phyloP scores from a whole-genome alignment of 1,140 invertebrate species.

The Drosophila ambigua region DNA sequence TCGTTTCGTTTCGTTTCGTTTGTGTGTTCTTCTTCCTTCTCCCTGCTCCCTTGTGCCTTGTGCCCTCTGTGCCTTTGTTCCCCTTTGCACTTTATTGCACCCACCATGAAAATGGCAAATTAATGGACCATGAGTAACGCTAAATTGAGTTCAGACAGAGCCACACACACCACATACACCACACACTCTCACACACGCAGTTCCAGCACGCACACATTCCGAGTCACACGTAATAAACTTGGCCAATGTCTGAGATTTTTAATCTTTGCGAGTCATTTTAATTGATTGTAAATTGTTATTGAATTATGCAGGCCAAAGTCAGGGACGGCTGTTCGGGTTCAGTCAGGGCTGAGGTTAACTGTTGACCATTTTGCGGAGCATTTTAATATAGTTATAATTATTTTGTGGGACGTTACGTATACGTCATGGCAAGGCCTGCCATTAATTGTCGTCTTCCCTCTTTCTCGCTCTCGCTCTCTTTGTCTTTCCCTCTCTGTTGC shows the following conservation, averaged over 20 bases:
- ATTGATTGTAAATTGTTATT: conserved; percentile 54
- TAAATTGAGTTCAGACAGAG: conserved; percentile 69
- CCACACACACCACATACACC: background rate
- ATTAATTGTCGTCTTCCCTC: conserved; percentile 33
- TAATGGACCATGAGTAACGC: conserved; percentile 77
- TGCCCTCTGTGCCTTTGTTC: too few species aligned
- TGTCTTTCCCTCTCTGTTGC: background rate
- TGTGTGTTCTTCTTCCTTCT: background rate
- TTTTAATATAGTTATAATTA: conserved; percentile 47
- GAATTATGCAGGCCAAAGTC: conserved; percentile 35
- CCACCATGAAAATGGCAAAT: conserved; percentile 75
- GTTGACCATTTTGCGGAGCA: conserved; percentile 15
- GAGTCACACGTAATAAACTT: conserved; percentile 60
- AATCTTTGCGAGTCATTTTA: conserved; percentile 36
- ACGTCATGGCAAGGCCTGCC: conserved; percentile 3
- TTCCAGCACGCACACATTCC: background rate
- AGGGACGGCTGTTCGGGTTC: background rate
- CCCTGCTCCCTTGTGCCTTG: background rate
- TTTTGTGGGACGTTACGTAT: conserved; percentile 9
- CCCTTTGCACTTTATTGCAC: conserved; percentile 59
- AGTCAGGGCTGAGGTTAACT: conserved; percentile 31
- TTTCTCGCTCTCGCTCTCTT: too few species aligned
- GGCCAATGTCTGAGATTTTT: conserved; percentile 63
- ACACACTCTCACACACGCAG: background rate
- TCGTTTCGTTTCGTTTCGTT: background rate